phyloP scores from a whole-genome alignment of 2,113 vertebrate genomes.

The Physeter macrocephalus region DNA sequence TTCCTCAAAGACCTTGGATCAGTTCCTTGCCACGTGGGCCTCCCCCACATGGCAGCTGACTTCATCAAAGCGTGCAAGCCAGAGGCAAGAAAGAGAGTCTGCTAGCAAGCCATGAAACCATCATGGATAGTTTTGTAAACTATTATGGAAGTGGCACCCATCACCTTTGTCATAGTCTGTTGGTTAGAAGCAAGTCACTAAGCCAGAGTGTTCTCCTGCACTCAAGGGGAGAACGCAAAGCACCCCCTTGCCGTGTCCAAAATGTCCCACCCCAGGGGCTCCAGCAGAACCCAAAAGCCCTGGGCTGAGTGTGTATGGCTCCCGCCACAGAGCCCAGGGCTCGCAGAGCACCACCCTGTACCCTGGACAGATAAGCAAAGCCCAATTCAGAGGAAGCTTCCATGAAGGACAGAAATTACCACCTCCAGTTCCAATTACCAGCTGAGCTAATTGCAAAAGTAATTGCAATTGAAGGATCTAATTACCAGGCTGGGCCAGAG shows the following conservation, averaged over 20 bases:
- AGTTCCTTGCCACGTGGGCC: not conserved
- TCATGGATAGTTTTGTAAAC: not conserved
- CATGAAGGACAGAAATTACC: slow-evolving; percentile 66
- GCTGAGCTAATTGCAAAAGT: slow-evolving; percentile 83
- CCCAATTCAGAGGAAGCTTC: slow-evolving; percentile 1
- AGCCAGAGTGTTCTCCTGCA: not conserved
- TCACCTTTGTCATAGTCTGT: not conserved
- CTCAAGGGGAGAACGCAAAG: not conserved
- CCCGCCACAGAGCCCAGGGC: not conserved
- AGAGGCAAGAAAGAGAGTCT: not conserved
- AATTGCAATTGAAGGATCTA: slow-evolving; percentile 82
- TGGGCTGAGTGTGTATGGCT: fast-evolving
- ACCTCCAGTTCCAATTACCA: slow-evolving; percentile 79
- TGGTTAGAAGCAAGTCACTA: not conserved
- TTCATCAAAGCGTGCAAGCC: not conserved
- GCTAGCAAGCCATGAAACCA: not conserved
- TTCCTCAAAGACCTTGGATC: not conserved
- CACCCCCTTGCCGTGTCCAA: too few relatives aligned
- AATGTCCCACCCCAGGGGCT: not conserved
- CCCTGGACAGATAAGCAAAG: not conserved
- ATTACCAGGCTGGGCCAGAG: slow-evolving; percentile 79
- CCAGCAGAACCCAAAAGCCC: not conserved
- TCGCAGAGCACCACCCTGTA: not conserved
- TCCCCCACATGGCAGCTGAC: fast-evolving
- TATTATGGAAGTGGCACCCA: not conserved